Evolutionary conservation across 2,888 invertebrate species (phyloP), one percentile per base, ranked within the genome.

Genomic region (Stenurella melanura): DNA sequence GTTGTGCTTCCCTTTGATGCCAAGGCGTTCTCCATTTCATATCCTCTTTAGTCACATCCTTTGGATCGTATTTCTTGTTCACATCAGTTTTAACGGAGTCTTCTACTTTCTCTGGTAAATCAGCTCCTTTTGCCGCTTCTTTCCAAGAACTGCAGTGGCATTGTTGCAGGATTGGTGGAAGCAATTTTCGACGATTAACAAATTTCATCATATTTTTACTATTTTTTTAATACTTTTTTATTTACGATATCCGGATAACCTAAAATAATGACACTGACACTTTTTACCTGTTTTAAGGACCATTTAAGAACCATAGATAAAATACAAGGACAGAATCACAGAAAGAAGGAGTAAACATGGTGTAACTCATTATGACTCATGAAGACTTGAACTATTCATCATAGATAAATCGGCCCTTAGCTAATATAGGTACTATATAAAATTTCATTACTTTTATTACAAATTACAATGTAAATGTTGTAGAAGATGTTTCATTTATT

Each of bases 1-100:
- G 92, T 83, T 92, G 91, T 0, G 91, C 92, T 0, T 92, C 90
- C 21, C 91, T 90, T 74, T 93, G 89, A 70, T 91, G 91, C 90
- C 92, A 92, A 0, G 92, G 92, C 64, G 90, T 92, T n/a, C 93
- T 90, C 94, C 94, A 94, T 66, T 92, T 89, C 42, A 93, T 88
- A 76, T 91, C 92, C 12, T 80, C 81, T 74, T 79, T 78, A 15
- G 79, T 79, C 56, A 83, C 80, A 21, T 78, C 68, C 56, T 80
- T 82, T 6, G 78, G 75, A 57, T 82, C 78, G 54, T 81, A 80
- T 38, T 73, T 50, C 68, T 75, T 73, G 63, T 38, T 50, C 10
- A 75, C n/a, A 54, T 72, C 68, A 12, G 61, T 73, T 57, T 64
- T 30, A 54, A 77, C 68, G 2, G 15, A 58, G 21, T 63, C 21